These are phyloP conservation scores for Eulimnadia texana DNA, from an alignment of 1,140 invertebrate genomes.

Conservation along the genomic window DNA sequence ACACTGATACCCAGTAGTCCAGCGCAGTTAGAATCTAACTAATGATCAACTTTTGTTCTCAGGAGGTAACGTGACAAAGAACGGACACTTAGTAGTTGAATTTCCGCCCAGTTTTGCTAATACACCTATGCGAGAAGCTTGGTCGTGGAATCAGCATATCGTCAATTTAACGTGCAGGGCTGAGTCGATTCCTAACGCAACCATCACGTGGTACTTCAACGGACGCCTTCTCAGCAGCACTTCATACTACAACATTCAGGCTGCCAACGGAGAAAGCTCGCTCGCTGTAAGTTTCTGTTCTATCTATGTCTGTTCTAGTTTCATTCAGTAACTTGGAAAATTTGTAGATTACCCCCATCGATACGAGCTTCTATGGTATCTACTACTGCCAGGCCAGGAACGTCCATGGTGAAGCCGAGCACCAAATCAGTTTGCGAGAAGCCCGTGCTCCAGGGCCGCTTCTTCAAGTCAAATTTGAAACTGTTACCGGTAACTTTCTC, in stretches of 20 bases:
- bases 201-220: slow-evolving; percentile 60
- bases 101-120: slow-evolving; percentile 60
- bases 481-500: slow-evolving; percentile 38
- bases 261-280: slow-evolving; percentile 47
- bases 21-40: not conserved
- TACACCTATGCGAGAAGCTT: slow-evolving; percentile 49
- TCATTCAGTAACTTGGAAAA: not conserved
- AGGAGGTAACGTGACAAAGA: slow-evolving; percentile 20
- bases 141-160: slow-evolving; percentile 61
- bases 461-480: slow-evolving; percentile 41
- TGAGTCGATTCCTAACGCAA: slow-evolving; percentile 79
- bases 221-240: slow-evolving; percentile 34
- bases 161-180: slow-evolving; percentile 79
- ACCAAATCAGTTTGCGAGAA: slow-evolving; percentile 52
- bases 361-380: slow-evolving; percentile 46
- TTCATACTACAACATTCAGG: slow-evolving; percentile 36
- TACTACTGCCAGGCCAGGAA: slow-evolving; percentile 76
- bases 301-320: not conserved
- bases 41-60: not conserved
- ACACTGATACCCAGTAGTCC: too few relatives aligned
- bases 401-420: slow-evolving; percentile 46
- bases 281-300: slow-evolving; percentile 32
- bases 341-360: slow-evolving; percentile 41
- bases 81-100: slow-evolving; percentile 65
- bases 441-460: slow-evolving; percentile 42